Percentiles rank a stretch among this genome's conserved stretches.
phyloP scores from a whole-genome alignment of 2,797 vertebrate genomes.

The Taeniopygia guttata region DNA sequence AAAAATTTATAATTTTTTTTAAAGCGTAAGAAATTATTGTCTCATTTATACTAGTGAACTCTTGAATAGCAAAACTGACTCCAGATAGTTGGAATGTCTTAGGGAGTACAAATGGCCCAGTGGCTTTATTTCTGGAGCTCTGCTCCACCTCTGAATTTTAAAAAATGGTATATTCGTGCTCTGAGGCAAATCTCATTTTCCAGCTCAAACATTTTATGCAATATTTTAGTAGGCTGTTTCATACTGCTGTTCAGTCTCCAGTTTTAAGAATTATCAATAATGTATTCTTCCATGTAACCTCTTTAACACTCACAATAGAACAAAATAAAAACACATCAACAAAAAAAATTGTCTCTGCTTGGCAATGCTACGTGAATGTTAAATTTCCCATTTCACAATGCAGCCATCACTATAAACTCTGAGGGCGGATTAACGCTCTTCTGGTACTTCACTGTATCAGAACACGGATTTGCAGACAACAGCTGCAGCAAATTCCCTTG shows the following conservation, averaged over 20 bases:
- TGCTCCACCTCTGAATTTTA: slow-evolving; percentile 41
- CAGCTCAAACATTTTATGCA: slow-evolving; percentile 48
- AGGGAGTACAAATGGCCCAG: neutral
- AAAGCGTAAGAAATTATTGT: neutral
- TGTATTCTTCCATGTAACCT: slow-evolving; percentile 21
- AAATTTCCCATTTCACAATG: slow-evolving; percentile 83
- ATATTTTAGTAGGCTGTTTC: slow-evolving; percentile 47
- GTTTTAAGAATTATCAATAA: slow-evolving; percentile 52
- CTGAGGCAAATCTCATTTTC: slow-evolving; percentile 48
- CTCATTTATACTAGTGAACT: neutral
- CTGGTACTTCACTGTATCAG: slow-evolving; percentile 90
- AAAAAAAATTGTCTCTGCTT: slow-evolving; percentile 44
- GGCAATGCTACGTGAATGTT: slow-evolving; percentile 67
- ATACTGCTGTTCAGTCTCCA: neutral
- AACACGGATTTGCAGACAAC: slow-evolving; percentile 92
- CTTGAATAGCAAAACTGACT: neutral
- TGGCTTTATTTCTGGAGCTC: slow-evolving; percentile 41
- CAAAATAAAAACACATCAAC: slow-evolving; percentile 45
- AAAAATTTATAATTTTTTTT: neutral
- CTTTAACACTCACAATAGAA: slow-evolving; percentile 52
- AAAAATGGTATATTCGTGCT: slow-evolving; percentile 44
- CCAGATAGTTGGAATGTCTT: neutral
- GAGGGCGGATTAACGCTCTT: slow-evolving; percentile 88
- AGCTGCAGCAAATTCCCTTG: slow-evolving; percentile 97
- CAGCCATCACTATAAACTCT: slow-evolving; percentile 78